phyloP scores from a whole-genome alignment of 2,888 invertebrate genomes.

The Chrysomela aeneicollis region DNA sequence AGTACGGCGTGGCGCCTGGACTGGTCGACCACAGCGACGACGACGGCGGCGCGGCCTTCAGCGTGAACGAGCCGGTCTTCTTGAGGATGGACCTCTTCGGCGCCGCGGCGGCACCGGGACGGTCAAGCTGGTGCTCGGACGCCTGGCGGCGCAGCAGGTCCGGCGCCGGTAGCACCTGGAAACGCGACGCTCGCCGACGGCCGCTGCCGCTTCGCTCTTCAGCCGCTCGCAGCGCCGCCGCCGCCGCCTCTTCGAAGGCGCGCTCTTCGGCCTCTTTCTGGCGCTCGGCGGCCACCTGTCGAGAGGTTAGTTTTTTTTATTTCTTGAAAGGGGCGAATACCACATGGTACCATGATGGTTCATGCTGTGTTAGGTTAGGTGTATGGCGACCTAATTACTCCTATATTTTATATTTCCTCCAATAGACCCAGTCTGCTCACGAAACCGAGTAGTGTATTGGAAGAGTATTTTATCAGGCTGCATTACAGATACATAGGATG shows the following conservation, averaged over 20 bases:
- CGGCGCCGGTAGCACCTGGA: slow-evolving; percentile 81
- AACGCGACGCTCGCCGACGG: slow-evolving; percentile 75
- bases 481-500: no score
- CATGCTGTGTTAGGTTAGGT: no score
- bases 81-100: slow-evolving; percentile 90
- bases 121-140: slow-evolving; percentile 58
- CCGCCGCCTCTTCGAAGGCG: slow-evolving; percentile 65
- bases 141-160: slow-evolving; percentile 69
- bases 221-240: slow-evolving; percentile 63
- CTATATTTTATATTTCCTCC: no score
- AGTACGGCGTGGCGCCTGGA: slow-evolving; percentile 71
- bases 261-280: slow-evolving; percentile 58
- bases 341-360: no score
- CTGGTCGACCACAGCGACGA: slow-evolving; percentile 67
- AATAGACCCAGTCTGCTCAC: no score
- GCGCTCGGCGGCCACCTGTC: slow-evolving; percentile 62
- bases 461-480: no score
- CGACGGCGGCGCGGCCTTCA: slow-evolving; percentile 68
- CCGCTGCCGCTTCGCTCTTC: slow-evolving; percentile 64
- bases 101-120: slow-evolving; percentile 59
- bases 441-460: no score
- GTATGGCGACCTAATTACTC: no score
- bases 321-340: no score
- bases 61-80: slow-evolving; percentile 89
- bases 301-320: slow-evolving; percentile 7